These are phyloP conservation scores for Hydropsyche betteni DNA, from an alignment of 2,888 invertebrate species.

Conservation along the genomic window DNA sequence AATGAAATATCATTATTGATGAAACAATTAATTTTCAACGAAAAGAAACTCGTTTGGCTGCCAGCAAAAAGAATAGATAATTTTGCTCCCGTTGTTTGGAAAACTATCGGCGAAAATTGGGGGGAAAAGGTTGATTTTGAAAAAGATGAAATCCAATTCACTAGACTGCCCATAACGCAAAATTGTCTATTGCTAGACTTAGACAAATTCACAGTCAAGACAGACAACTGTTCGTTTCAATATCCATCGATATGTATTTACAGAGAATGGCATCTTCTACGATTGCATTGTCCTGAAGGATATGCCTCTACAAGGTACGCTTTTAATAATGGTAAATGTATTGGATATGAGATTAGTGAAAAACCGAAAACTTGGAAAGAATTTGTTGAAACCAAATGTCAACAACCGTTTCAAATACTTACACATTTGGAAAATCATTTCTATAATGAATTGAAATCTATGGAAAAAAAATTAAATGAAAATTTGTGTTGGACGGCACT, in stretches of 20 bases:
- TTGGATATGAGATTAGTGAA: slow-evolving; percentile 37
- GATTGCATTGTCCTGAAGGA: slow-evolving; percentile 59
- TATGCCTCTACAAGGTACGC: slow-evolving; percentile 57
- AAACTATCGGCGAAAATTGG: slow-evolving; percentile 61
- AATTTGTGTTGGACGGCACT: slow-evolving; percentile 53
- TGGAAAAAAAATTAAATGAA: too few relatives aligned
- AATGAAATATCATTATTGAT: slow-evolving; percentile 57
- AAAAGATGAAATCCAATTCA: slow-evolving; percentile 48
- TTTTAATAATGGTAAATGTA: slow-evolving; percentile 42
- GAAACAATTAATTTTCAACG: slow-evolving; percentile 52
- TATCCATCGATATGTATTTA: slow-evolving; percentile 62
- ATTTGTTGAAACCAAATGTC: slow-evolving; percentile 40
- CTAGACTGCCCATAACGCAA: slow-evolving; percentile 54
- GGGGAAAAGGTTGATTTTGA: slow-evolving; percentile 53
- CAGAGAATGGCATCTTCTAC: slow-evolving; percentile 58
- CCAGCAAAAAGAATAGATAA: slow-evolving; percentile 61
- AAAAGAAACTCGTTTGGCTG: slow-evolving; percentile 60
- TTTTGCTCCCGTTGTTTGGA: slow-evolving; percentile 62
- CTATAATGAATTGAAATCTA: slow-evolving; percentile 34
- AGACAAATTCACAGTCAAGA: slow-evolving; percentile 54
- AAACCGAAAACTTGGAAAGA: slow-evolving; percentile 41
- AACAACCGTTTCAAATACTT: slow-evolving; percentile 46
- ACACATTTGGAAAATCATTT: slow-evolving; percentile 46
- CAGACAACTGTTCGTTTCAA: slow-evolving; percentile 57
- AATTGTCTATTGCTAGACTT: slow-evolving; percentile 60